These are phyloP conservation scores for Anoura caudifer DNA, from an alignment of 2,113 vertebrate genomes.

Conservation along the genomic window DNA sequence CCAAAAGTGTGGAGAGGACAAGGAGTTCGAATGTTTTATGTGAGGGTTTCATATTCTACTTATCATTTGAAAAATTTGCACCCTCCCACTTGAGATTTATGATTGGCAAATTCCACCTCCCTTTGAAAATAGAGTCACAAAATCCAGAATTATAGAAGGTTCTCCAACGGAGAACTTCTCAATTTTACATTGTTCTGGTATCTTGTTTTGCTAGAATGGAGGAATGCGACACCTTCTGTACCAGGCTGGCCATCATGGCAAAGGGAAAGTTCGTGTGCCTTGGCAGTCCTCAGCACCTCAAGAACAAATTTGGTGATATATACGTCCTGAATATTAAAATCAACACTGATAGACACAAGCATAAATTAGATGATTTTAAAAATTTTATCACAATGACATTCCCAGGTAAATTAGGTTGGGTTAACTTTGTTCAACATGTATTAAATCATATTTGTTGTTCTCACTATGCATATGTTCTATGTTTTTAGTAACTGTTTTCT, in stretches of 20 bases:
- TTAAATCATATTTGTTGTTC: not conserved
- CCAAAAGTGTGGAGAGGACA: not conserved
- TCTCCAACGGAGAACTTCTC: not conserved
- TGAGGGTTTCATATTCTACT: not conserved
- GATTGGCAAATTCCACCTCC: not conserved
- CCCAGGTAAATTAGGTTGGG: slow-evolving; percentile 83
- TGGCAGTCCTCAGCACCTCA: slow-evolving; percentile 95
- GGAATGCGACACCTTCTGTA: slow-evolving; percentile 95
- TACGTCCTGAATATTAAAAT: slow-evolving; percentile 94
- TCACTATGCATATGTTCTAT: not conserved
- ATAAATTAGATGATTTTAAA: slow-evolving; percentile 87
- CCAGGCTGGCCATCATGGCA: slow-evolving; percentile 94
- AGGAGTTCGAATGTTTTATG: not conserved
- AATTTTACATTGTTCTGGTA: not conserved
- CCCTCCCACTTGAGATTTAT: not conserved
- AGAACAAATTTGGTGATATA: slow-evolving; percentile 94
- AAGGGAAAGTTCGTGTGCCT: slow-evolving; percentile 94
- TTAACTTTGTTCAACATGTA: not conserved
- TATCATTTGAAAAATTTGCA: not conserved
- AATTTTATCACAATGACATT: slow-evolving; percentile 91
- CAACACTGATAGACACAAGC: slow-evolving; percentile 56
- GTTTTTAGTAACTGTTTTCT: not conserved
- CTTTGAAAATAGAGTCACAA: not conserved
- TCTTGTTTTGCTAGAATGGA: slow-evolving; percentile 87
- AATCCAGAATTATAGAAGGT: not conserved